Evolutionary conservation across 2,888 invertebrate species (phyloP).

Genomic region (Campopleginae sp.): DNA sequence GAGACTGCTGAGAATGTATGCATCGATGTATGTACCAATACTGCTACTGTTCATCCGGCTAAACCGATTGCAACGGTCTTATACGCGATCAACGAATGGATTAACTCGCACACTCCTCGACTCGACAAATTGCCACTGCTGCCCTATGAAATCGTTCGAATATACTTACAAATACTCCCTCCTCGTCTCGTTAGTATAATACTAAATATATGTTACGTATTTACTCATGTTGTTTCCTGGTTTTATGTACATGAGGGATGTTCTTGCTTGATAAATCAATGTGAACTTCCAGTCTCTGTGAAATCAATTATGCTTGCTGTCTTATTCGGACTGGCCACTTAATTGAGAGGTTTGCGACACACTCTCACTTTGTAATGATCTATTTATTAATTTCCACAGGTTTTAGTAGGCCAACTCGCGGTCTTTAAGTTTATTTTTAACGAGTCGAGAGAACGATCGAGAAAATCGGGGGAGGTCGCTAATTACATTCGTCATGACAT

Average conservation of each 20-base stretch:
- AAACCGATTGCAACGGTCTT: conserved; percentile 65
- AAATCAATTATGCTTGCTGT: neutral
- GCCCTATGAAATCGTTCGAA: conserved; percentile 62
- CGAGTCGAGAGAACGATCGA: neutral
- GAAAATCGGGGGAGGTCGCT: neutral
- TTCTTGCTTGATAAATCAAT: neutral
- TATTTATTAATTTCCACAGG: neutral
- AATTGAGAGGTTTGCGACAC: neutral
- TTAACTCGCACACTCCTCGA: conserved; percentile 65
- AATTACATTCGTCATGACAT: neutral
- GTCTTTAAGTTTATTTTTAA: neutral
- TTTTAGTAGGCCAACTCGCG: neutral
- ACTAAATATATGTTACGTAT: conserved; percentile 36
- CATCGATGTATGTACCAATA: conserved; percentile 8
- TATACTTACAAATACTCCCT: conserved; percentile 54
- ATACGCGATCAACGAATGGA: conserved; percentile 67
- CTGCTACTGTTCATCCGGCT: conserved; percentile 64
- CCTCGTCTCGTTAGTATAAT: conserved; percentile 57
- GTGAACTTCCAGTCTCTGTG: neutral
- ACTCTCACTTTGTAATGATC: neutral
- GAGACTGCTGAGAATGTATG: neutral
- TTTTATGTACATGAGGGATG: neutral
- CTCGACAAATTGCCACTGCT: conserved; percentile 67
- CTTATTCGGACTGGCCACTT: neutral
- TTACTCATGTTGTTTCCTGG: conserved; percentile 9